Base-by-base conservation (phyloP, 2,113 vertebrate species). In the Onychostruthus taczanowskii region DNA sequence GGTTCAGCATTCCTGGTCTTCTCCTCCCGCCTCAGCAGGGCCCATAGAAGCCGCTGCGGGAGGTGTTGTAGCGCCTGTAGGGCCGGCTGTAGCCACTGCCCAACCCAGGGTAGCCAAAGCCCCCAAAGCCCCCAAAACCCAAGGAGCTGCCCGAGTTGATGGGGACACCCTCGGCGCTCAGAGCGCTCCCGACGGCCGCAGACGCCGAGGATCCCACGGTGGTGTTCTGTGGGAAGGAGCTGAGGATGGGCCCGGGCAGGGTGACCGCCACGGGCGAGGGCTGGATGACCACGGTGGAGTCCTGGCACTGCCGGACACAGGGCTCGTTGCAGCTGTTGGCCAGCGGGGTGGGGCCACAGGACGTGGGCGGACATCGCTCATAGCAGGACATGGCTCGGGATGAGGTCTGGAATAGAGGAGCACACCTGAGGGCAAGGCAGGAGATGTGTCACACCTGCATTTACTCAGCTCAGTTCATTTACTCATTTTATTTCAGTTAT, bases 201-300 rank as follows among this genome's bases (percentile, higher is more conserved):
- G 96, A 96, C 0, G 96, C 87, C 6, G 96, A 96, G 67, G 94
- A 96, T 16, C 96, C 96, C 79, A 95, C 96, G 1, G 94, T 5
- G 53, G 95, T 96, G 9, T 95, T 94, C 2, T 96, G 94, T 0
- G 91, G 94, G 72, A 95, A 96, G 86, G 94, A 95, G 89, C 96
- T 96, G 58, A 96, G 96, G 86, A 95, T 96, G 12, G 95, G 93
- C 0, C 95, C 95, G 0, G 94, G 94, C 56, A 96, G 91, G 6
- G 95, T 95, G 35, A 95, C 96, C 63, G 95, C 91, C 35, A 96
- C 96, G 0, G 96, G 96, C 0, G 95, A 92, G 0, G 96, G 95
- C 2, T 96, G 94, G 83, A 95, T 96, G 16, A 96, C 53, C 0
- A 84, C 89, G 0, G 70, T 90, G 0, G 95, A 96, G n/a, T 94